Evolutionary conservation across 2,797 vertebrate genomes (phyloP), one percentile per base, ranked within the genome.

Genomic region (Rhabdophis nuchalis): DNA sequence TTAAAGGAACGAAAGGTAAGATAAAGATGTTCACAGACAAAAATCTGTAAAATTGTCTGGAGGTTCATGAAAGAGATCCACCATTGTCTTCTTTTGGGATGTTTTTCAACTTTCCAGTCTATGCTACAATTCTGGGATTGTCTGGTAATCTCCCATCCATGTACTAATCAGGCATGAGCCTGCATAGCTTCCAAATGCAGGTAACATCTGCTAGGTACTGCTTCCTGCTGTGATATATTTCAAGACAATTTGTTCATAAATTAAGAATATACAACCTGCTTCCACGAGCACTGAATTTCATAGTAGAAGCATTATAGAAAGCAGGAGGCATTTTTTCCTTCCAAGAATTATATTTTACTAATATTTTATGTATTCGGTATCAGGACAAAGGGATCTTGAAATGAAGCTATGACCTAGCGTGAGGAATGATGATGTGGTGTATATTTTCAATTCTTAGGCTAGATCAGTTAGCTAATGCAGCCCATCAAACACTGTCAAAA

Each of bases 251-350:
- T 95, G 92, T 86, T 94, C 0, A 0, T 86, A 61, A 94, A 93
- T 95, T 93, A 92, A 93, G 91, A 93, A 95, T 92, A 95, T 95
- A 94, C 92, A 92, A 94, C 88, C 93, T 85, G 90, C 91, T 93
- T 5, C 94, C 89, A 93, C 94, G 90, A 92, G 86, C 92, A 94
- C 50, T 57, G 82, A 4, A 0, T 93, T 94, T 90, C 52, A 50
- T 1, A 93, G 54, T 2, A 93, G 89, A 95, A 94, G 87, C 95
- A 94, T 89, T 90, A 90, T 95, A 95, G 93, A 90, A 87, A 94
- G 89, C 89, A 93, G 87, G 0, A 0, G 90, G 92, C 36, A 3
- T 89, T 91, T 90, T 86, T 82, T 46, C 11, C 0, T 92, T 92
- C 87, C 91, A 93, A 94, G 50, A 32, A 0, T 90, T 86, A 58